Evolutionary conservation across 1,140 invertebrate genomes (phyloP).

Genomic region (Zaprionus lachaisei): DNA sequence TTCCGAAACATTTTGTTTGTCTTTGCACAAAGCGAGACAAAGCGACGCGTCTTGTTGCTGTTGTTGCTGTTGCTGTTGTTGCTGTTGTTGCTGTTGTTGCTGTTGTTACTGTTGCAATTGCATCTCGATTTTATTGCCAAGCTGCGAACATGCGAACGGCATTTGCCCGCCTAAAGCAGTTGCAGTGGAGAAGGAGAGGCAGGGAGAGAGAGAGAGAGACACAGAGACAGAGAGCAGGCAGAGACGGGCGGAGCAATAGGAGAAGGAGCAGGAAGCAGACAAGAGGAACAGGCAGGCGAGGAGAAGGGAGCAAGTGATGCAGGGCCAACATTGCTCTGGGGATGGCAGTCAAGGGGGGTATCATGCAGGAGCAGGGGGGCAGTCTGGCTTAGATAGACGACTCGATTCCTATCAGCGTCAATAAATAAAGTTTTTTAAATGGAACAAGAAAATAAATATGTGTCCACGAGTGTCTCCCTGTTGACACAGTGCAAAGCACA

Average conservation of each 20-base stretch:
- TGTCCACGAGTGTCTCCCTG: constrained; percentile 59
- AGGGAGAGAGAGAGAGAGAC: not conserved
- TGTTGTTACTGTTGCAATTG: constrained; percentile 36
- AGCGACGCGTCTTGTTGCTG: constrained; percentile 7
- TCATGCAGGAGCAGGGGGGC: not conserved
- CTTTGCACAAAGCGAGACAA: constrained; percentile 46
- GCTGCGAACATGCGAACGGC: constrained; percentile 62
- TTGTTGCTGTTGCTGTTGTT: constrained; percentile 12
- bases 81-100: not conserved
- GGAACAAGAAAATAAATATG: constrained; percentile 81
- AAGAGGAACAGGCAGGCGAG: not conserved
- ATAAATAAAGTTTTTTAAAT: constrained; percentile 83
- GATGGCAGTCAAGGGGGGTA: not conserved
- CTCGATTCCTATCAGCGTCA: constrained; percentile 80
- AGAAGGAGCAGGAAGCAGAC: not conserved
- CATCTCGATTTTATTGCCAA: constrained; percentile 73
- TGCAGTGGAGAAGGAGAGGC: not conserved
- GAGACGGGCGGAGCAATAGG: not conserved
- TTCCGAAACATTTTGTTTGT: constrained; percentile 63
- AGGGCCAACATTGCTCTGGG: not conserved
- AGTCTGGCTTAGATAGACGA: constrained; percentile 73
- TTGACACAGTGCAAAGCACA: constrained; percentile 62
- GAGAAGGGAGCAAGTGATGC: not conserved
- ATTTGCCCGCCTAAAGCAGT: constrained; percentile 31
- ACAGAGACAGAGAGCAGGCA: not conserved